phyloP scores from a whole-genome alignment of 1,140 invertebrate species.

The Bombus cullumanus region DNA sequence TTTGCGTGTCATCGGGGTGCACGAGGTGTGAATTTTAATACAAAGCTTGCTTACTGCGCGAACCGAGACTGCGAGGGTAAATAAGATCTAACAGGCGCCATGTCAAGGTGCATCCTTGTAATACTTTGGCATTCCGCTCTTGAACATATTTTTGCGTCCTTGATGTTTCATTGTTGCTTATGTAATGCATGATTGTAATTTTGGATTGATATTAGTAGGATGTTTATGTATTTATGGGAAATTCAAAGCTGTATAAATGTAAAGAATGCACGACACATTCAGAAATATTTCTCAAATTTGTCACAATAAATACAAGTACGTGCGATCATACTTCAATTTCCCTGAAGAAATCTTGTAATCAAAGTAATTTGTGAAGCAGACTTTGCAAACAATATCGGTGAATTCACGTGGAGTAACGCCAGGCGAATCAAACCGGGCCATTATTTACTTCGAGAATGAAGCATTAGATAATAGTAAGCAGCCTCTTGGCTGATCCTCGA shows the following conservation, averaged over 20 bases:
- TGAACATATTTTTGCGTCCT: background rate
- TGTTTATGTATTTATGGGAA: no score
- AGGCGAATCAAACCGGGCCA: background rate
- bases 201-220: no score
- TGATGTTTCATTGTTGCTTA: background rate
- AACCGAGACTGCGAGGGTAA: background rate
- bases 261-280: no score
- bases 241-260: no score
- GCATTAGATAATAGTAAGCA: conserved; percentile 8
- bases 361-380: no score
- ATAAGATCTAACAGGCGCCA: background rate
- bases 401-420: background rate
- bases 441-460: conserved; percentile 13
- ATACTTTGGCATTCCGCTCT: background rate
- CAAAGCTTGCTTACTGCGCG: background rate
- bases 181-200: background rate
- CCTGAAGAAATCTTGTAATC: no score
- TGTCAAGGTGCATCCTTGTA: conserved; percentile 48
- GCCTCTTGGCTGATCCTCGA: background rate
- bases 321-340: no score
- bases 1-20: background rate
- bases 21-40: conserved; percentile 7
- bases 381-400: no score
- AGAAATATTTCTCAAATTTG: no score
- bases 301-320: no score